These are phyloP conservation scores for Phainopepla nitens DNA, from an alignment of 2,113 vertebrate species.

Conservation along the genomic window DNA sequence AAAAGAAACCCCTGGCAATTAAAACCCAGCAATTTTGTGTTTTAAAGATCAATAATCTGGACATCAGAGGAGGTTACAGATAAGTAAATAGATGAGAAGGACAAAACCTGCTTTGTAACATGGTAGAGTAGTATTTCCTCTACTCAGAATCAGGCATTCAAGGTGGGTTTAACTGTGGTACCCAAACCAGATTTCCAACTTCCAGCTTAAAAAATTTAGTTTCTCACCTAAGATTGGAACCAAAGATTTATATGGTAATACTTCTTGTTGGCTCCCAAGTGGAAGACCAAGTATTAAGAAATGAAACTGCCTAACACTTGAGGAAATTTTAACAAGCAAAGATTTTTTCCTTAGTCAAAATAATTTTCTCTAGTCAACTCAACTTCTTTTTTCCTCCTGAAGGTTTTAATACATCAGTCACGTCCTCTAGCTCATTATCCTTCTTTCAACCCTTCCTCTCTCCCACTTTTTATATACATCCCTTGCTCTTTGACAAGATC, in stretches of 20 bases:
- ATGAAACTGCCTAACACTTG: not conserved
- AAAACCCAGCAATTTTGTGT: conserved; percentile 30
- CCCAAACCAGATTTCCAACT: not conserved
- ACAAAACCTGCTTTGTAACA: not conserved
- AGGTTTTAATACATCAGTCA: conserved; percentile 37
- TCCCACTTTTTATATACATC: conserved; percentile 53
- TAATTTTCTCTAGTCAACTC: not conserved
- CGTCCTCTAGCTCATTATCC: conserved; percentile 23
- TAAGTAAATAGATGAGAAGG: not conserved
- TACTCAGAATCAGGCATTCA: not conserved
- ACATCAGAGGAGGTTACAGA: not conserved
- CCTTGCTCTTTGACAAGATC: conserved; percentile 57
- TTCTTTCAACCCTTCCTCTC: conserved; percentile 42
- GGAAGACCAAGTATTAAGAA: not conserved
- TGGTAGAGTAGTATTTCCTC: not conserved
- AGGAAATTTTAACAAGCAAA: not conserved
- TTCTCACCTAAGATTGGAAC: not conserved
- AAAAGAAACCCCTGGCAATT: conserved; percentile 27
- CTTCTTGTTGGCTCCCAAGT: not conserved
- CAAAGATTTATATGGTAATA: not conserved
- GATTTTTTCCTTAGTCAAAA: not conserved
- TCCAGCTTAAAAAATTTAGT: not conserved
- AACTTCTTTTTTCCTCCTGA: not conserved
- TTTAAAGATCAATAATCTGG: not conserved
- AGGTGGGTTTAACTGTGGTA: not conserved